Base-by-base conservation (phyloP, 2,797 vertebrate genomes). In the Atherinosoma microstoma region DNA sequence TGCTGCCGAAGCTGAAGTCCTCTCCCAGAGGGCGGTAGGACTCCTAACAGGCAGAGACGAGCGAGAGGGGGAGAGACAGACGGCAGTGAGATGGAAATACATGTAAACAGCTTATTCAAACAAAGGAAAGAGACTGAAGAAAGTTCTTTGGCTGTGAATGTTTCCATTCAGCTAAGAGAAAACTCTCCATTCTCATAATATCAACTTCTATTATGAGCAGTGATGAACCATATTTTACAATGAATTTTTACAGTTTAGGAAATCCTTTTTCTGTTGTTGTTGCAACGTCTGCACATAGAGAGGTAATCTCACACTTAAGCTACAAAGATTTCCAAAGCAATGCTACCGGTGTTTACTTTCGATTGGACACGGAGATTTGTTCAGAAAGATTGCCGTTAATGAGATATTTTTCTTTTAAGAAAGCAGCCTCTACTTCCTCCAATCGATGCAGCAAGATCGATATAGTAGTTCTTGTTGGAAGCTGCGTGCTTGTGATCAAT, bases 1-100 rank as follows among this genome's bases (percentile, higher is more conserved):
- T 97, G 94, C 96, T 98, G 72, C 96, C 96, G 64, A 98, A 96
- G 86, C 96, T 97, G 84, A 99, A 98, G 86, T 98, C 96, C 69
- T 96, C 97, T 13, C 92, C 96, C 70, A 98, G 92, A 3, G 96
- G 95, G 32, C 78, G 95, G 82, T 95, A 96, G 0, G 95, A 87
- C 86, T 97, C 97, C 96, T 98, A 15, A 61, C 62, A 36, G 71
- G 78, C 24, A 64, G 38, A 73, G 42, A 58, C 2, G 18, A 58
- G 71, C 12, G 35, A 69, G 80, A n/a, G 84, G 35, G 32, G 38
- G 36, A 42, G 61, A 84, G 35, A 70, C 51, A 47, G 10, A 64
- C 60, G 68, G 32, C 8, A 40, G 62, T 78, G 34, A 89, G 78
- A 73, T 80, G 51, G 60, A 27, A 3, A 32, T 1, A 68, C 36